A percentile compares a stretch with the other conserved stretches of the same genome.
Conservation (phyloP, 2,888 invertebrate species). For the Mechanitis messenoides region DNA sequence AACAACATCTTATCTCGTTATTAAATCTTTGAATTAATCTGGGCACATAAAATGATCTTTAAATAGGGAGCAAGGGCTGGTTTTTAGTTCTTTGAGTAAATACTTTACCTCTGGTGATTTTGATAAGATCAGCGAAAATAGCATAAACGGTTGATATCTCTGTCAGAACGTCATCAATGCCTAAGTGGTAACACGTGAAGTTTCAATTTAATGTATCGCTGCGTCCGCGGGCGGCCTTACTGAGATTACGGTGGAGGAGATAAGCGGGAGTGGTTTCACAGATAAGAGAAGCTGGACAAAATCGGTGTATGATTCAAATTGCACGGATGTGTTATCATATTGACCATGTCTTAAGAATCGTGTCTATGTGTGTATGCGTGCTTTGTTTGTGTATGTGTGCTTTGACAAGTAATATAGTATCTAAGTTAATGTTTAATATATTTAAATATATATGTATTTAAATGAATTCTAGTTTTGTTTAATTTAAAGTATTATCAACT, state of each 20-base stretch:
- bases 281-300: slow-evolving; percentile 48
- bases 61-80: neutral
- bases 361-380: neutral
- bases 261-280: slow-evolving; percentile 58
- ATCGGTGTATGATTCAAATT: slow-evolving; percentile 57
- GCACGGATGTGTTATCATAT: slow-evolving; percentile 32
- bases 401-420: slow-evolving; percentile 12
- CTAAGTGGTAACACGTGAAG: neutral
- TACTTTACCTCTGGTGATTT: too few species aligned
- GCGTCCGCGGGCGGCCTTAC: slow-evolving; percentile 34
- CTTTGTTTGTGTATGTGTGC: slow-evolving; percentile 9
- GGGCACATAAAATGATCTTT: neutral
- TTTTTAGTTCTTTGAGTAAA: neutral
- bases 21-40: slow-evolving; percentile 8
- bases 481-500: slow-evolving; percentile 11
- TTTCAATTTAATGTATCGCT: neutral
- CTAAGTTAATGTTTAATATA: neutral
- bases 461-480: slow-evolving; percentile 1
- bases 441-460: too few species aligned
- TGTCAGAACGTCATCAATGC: neutral
- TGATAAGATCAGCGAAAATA: too few species aligned
- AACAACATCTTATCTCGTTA: slow-evolving; percentile 5
- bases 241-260: slow-evolving; percentile 45
- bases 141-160: neutral
- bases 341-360: slow-evolving; percentile 26